Base-by-base conservation (phyloP, 2,113 vertebrate species). In the Chamaetylas fuelleborni region DNA sequence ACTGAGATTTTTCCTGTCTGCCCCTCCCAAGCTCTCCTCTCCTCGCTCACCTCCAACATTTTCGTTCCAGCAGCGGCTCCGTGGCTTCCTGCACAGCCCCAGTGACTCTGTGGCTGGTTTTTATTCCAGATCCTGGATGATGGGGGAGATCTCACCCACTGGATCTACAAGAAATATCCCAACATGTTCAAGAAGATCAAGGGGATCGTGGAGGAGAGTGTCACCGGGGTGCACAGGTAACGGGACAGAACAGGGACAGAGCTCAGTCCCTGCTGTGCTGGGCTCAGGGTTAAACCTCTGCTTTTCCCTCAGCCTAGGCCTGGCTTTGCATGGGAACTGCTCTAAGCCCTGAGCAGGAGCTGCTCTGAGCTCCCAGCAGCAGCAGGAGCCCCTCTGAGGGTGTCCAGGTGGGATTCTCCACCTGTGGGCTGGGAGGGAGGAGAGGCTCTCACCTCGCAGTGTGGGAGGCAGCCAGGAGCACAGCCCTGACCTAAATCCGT, bases 171-270 rank as follows among this genome's bases (percentile, higher is more conserved):
- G 97, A 99, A 99, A 88, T 99, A 99, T 38, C 99, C 99, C 93
- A 99, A 99, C 97, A 99, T 99, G 99, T 99, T 99, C 95, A 99
- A 99, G 97, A 99, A 99, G 98, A 99, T 99, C 97, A 99, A 99
- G 96, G 99, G 99, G 76, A 99, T 99, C 8, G 99, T 99, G 33
- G 99, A 99, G 95, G 99, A 99, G 98, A 99, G 99, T 6, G 99
- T 99, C 25, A 99, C 99, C 11, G 99, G 99, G 15, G 99, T 99
- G 9, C 99, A 99, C 97, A 99, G 99, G 99, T 99, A 91, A 93
- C 80, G 40, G 74, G 23, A 2, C 15, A 4, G 9, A 71, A 43
- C 31, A 26, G 36, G 86, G 45, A 7, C 16, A 5, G 11, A 25
- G 4, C 62, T 36, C 19, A 19, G 31, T 22, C 45, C 16, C 29